Evolutionary conservation across 2,888 invertebrate genomes (phyloP).

Genomic region (Unio pictorum): DNA sequence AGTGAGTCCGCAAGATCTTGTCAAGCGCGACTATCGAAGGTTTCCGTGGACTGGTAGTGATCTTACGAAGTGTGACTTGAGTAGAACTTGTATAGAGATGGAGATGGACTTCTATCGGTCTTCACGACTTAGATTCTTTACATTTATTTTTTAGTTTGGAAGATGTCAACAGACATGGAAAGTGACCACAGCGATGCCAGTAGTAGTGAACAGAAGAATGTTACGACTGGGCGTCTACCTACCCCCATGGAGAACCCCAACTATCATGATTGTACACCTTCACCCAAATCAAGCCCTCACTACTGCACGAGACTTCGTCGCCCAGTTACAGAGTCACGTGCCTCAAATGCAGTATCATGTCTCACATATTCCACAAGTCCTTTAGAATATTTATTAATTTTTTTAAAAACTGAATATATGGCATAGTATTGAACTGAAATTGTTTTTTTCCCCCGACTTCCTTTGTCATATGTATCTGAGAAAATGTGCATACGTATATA

Average conservation of each 20-base stretch:
- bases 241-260: slow-evolving; percentile 59
- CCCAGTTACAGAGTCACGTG: slow-evolving; percentile 59
- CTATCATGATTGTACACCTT: slow-evolving; percentile 53
- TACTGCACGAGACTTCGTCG: slow-evolving; percentile 60
- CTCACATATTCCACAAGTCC: too few relatives aligned
- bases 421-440: too few relatives aligned
- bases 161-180: slow-evolving; percentile 55
- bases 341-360: slow-evolving; percentile 50
- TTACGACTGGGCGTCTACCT: slow-evolving; percentile 56
- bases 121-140: not conserved
- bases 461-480: too few relatives aligned
- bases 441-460: too few relatives aligned
- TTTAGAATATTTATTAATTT: too few relatives aligned
- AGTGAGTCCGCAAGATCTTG: too few relatives aligned
- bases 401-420: too few relatives aligned
- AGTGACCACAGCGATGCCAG: slow-evolving; percentile 52
- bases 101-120: not conserved
- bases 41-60: not conserved
- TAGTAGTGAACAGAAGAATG: slow-evolving; percentile 49
- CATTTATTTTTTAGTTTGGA: slow-evolving; percentile 33
- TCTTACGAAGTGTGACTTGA: not conserved
- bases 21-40: too few relatives aligned
- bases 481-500: too few relatives aligned
- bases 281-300: slow-evolving; percentile 61
- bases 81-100: too few relatives aligned